These are phyloP conservation scores for Aphis craccivora DNA, from an alignment of 1,140 invertebrate species.

Conservation along the genomic window DNA sequence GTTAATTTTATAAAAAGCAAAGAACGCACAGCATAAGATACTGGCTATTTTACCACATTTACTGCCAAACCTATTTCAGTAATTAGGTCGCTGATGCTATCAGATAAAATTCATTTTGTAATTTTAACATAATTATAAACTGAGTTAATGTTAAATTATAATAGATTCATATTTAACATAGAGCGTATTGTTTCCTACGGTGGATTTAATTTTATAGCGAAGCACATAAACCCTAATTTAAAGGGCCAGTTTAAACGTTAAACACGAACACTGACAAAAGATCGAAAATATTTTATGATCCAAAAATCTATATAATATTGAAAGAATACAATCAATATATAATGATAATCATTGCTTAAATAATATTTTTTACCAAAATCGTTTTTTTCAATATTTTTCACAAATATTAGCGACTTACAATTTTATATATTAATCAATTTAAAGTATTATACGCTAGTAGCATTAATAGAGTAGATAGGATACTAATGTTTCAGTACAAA, in stretches of 20 bases:
- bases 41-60: neutral
- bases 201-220: neutral
- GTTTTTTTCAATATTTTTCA: neutral
- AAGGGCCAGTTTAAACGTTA: neutral
- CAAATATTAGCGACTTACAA: neutral
- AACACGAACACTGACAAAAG: neutral
- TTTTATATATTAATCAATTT: neutral
- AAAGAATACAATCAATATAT: neutral
- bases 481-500: no score
- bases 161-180: neutral
- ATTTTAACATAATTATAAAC: neutral
- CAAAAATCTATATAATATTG: neutral
- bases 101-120: neutral
- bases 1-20: neutral
- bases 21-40: neutral
- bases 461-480: neutral
- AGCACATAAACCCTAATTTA: neutral
- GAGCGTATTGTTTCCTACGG: neutral
- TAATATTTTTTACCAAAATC: neutral
- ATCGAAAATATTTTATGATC: neutral
- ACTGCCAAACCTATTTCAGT: neutral
- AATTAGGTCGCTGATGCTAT: neutral
- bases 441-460: neutral
- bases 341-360: neutral
- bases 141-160: constrained; percentile 9